Evolutionary conservation across 2,797 vertebrate species (phyloP).

Genomic region (Anisognathus igniventris): DNA sequence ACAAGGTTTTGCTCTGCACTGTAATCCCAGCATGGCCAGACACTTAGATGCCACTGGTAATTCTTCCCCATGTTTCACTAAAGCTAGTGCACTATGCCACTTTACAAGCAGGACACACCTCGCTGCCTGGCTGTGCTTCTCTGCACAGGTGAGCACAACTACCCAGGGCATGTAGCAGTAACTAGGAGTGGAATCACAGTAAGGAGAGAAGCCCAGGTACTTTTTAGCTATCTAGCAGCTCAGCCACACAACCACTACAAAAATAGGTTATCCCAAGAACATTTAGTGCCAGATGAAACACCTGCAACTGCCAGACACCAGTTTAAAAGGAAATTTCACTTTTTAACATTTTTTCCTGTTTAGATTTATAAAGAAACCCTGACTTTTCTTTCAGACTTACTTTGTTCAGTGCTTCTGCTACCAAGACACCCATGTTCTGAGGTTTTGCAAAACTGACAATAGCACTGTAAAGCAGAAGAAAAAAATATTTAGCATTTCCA

Average conservation of each 20-base stretch:
- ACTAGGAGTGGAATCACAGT: rapidly evolving
- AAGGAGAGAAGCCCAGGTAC: neutral
- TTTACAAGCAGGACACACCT: neutral
- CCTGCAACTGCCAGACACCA: neutral
- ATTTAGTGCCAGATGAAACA: neutral
- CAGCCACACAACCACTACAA: neutral
- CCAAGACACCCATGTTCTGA: slow-evolving; percentile 77
- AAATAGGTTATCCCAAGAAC: neutral
- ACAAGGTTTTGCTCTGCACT: neutral
- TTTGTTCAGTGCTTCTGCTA: slow-evolving; percentile 83
- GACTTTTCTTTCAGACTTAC: slow-evolving; percentile 54
- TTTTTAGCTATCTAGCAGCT: neutral
- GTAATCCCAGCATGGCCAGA: neutral
- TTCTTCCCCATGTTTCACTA: neutral
- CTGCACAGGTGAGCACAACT: neutral
- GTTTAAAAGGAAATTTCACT: neutral
- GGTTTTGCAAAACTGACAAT: slow-evolving; percentile 74
- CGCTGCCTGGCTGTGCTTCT: neutral
- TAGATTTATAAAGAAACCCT: neutral
- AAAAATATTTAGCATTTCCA: neutral
- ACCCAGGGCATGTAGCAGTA: rapidly evolving
- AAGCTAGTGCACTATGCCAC: too few species aligned
- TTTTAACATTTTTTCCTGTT: neutral
- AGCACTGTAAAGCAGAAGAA: slow-evolving; percentile 55
- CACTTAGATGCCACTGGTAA: too few species aligned